These are phyloP conservation scores for Lysandra coridon DNA, from an alignment of 2,888 invertebrate species.

Conservation along the genomic window DNA sequence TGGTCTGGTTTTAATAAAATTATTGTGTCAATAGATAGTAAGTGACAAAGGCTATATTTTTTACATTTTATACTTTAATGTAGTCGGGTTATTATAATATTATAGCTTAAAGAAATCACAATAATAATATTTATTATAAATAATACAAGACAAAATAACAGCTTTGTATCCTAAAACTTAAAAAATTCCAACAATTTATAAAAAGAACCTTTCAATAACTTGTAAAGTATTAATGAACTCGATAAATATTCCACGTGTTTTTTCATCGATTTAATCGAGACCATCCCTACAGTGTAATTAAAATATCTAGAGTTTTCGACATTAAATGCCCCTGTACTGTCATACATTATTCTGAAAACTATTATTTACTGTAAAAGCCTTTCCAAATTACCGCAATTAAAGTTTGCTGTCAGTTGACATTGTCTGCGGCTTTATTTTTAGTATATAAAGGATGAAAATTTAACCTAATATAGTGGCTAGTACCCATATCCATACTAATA, in stretches of 20 bases:
- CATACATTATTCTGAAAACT: slow-evolving; percentile 8
- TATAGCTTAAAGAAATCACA: too few relatives aligned
- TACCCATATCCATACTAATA: background rate
- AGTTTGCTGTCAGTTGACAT: background rate
- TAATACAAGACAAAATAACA: too few relatives aligned
- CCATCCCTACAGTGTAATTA: slow-evolving; percentile 10
- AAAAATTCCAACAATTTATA: too few relatives aligned
- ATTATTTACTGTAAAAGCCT: background rate
- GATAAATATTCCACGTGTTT: background rate
- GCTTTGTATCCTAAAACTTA: too few relatives aligned
- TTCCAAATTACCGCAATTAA: slow-evolving; percentile 6
- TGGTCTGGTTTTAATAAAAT: too few relatives aligned
- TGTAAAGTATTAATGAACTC: background rate
- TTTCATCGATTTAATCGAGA: background rate
- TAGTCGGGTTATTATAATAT: too few relatives aligned
- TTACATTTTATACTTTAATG: too few relatives aligned
- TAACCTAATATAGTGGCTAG: background rate
- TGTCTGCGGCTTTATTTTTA: background rate
- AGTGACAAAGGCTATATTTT: too few relatives aligned
- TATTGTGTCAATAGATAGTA: too few relatives aligned
- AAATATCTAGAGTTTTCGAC: slow-evolving; percentile 1
- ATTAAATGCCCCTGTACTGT: background rate
- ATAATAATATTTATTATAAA: too few relatives aligned
- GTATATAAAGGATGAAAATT: background rate
- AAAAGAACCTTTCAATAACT: too few relatives aligned